phyloP scores from a whole-genome alignment of 2,113 vertebrate genomes.

The Varanus komodoensis region DNA sequence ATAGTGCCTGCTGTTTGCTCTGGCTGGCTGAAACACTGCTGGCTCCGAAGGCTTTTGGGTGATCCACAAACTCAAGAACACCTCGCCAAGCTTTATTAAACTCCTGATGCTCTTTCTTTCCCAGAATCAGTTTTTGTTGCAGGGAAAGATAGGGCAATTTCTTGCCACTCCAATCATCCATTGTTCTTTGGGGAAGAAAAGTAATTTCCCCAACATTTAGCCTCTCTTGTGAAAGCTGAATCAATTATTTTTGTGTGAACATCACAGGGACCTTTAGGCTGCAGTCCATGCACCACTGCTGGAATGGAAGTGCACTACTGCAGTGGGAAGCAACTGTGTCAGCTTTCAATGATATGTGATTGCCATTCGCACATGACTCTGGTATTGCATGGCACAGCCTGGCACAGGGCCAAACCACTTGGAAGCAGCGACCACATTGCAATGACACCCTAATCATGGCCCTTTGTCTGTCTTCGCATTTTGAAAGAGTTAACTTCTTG shows the following conservation, averaged over 20 bases:
- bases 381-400: not conserved
- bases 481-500: not conserved
- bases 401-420: not conserved
- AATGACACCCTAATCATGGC: not conserved
- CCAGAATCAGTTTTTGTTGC: not conserved
- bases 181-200: not conserved
- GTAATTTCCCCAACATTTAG: not conserved
- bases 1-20: not conserved
- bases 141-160: not conserved
- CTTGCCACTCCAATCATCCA: not conserved
- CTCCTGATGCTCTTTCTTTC: not conserved
- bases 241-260: not conserved
- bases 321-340: not conserved
- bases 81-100: not conserved
- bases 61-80: not conserved
- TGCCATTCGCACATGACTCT: not conserved
- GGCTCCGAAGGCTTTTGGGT: not conserved
- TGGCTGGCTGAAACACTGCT: not conserved
- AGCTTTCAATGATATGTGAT: not conserved
- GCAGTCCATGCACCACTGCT: not conserved
- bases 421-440: not conserved
- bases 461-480: not conserved
- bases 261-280: not conserved
- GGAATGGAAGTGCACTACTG: not conserved
- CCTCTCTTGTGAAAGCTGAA: not conserved